Evolutionary conservation across 2,888 invertebrate species (phyloP).

Genomic region (Eledona agricola): DNA sequence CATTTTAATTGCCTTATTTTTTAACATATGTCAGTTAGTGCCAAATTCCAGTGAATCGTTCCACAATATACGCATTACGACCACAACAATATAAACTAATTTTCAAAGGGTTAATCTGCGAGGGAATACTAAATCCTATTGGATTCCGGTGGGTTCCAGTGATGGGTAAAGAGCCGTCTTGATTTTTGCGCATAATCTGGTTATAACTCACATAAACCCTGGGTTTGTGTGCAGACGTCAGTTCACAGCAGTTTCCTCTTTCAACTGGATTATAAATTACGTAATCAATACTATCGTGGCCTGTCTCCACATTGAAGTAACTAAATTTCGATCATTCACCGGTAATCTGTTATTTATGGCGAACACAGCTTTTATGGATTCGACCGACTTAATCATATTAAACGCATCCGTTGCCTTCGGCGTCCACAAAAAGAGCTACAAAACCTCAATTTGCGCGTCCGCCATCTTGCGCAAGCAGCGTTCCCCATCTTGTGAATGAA

Average conservation of each 20-base stretch:
- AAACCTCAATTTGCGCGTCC: constrained; percentile 21
- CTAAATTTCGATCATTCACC: constrained; percentile 25
- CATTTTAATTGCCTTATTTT: too few relatives aligned
- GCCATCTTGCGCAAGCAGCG: constrained; percentile 2
- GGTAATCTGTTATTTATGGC: constrained; percentile 33
- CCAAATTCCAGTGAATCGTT: too few relatives aligned
- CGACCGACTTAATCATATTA: constrained; percentile 26
- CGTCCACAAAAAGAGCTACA: constrained; percentile 29
- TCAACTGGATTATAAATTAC: constrained; percentile 26
- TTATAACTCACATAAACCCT: constrained; percentile 11
- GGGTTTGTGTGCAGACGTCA: constrained; percentile 9
- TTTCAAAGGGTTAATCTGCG: too few relatives aligned
- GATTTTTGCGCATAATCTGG: constrained; percentile 1
- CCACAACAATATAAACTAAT: too few relatives aligned
- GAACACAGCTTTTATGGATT: constrained; percentile 30
- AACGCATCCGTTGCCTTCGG: constrained; percentile 29
- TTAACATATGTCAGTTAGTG: too few relatives aligned
- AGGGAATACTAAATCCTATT: too few relatives aligned
- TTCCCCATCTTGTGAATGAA: constrained; percentile 12
- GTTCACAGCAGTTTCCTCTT: constrained; percentile 27
- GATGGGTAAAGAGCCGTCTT: not conserved
- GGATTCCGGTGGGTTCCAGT: too few relatives aligned
- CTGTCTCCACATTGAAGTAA: constrained; percentile 11
- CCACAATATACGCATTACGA: too few relatives aligned
- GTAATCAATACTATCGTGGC: constrained; percentile 20